phyloP scores from a whole-genome alignment of 2,113 vertebrate genomes.

The Apistogramma diplotaenia region DNA sequence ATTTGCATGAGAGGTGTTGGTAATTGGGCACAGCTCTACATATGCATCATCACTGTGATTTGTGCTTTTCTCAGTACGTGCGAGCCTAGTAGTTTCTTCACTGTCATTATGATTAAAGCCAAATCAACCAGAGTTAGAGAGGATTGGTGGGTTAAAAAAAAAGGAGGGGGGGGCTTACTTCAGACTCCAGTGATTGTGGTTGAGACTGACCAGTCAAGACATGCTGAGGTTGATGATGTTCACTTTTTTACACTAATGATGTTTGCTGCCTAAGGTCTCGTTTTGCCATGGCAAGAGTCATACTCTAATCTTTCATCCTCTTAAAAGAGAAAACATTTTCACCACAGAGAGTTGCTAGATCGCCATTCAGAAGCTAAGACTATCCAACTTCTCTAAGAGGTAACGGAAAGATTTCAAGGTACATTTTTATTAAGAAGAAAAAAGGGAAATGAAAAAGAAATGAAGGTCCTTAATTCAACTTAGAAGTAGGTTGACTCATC shows the following conservation, averaged over 20 bases:
- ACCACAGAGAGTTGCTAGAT: slow-evolving; percentile 12
- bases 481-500: background rate
- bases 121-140: background rate
- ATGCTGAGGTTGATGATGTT: background rate
- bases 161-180: background rate
- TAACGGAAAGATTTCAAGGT: background rate
- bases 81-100: background rate
- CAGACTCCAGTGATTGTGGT: background rate
- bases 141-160: background rate
- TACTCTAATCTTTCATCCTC: slow-evolving; percentile 32
- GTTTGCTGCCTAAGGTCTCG: background rate
- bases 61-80: background rate
- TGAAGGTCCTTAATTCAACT: background rate
- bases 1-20: slow-evolving; percentile 24
- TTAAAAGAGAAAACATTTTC: slow-evolving; percentile 10
- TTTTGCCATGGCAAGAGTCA: slow-evolving; percentile 9
- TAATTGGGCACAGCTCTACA: background rate
- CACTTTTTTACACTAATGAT: slow-evolving; percentile 30
- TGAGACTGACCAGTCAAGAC: background rate
- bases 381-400: slow-evolving; percentile 18
- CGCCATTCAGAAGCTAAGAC: slow-evolving; percentile 9
- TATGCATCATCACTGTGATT: background rate
- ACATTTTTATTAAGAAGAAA: background rate
- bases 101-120: background rate
- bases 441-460: background rate